Conservation (phyloP, 2,113 vertebrate species). For the Neomonachus schauinslandi region DNA sequence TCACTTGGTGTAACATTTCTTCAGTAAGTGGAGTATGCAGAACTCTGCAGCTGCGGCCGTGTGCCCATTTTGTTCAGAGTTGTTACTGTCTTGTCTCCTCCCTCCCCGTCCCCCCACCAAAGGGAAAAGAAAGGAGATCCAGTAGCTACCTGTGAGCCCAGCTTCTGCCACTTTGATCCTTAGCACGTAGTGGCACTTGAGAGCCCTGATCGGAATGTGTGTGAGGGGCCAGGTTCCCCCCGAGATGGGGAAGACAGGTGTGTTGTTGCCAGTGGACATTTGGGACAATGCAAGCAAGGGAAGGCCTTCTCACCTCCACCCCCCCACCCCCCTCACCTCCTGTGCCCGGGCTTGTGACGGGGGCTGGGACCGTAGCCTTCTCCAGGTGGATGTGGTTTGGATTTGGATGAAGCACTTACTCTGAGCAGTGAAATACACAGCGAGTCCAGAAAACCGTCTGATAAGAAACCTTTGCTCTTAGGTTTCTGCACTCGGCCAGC, state of each 20-base stretch:
- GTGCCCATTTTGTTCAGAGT: not conserved
- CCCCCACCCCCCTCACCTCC: too few relatives aligned
- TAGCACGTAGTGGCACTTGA: not conserved
- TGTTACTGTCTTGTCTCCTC: not conserved
- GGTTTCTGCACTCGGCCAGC: not conserved
- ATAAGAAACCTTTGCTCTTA: not conserved
- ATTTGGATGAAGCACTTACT: not conserved
- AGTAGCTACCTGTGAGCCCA: not conserved
- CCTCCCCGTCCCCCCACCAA: not conserved
- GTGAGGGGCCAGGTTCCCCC: not conserved
- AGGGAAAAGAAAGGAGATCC: not conserved
- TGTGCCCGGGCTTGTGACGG: fast-evolving
- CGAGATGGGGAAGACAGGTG: not conserved
- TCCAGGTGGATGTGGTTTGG: not conserved
- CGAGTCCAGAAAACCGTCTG: not conserved
- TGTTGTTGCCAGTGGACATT: not conserved
- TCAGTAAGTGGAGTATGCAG: fast-evolving
- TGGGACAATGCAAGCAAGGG: not conserved
- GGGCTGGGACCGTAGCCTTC: not conserved
- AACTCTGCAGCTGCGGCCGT: fast-evolving
- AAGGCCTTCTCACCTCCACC: too few relatives aligned
- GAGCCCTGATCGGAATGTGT: not conserved
- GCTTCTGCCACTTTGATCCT: not conserved
- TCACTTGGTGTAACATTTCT: not conserved
- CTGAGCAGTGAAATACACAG: not conserved